These are phyloP conservation scores for Caenorhabditis macrosperma DNA, from an alignment of 2,888 invertebrate genomes.

Conservation along the genomic window DNA sequence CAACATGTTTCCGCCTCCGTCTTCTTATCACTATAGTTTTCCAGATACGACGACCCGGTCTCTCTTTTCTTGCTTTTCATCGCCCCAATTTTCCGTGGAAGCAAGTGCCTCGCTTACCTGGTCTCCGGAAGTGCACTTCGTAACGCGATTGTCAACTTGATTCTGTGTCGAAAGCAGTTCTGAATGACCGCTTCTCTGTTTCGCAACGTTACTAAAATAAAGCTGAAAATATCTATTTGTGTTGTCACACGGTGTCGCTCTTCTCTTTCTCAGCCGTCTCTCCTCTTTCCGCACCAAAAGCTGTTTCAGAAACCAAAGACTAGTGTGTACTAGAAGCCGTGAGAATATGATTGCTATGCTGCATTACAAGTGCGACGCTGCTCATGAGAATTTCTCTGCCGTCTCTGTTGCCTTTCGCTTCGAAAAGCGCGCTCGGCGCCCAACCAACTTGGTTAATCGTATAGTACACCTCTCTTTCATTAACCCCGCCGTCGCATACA, in stretches of 20 bases:
- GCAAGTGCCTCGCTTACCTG: slow-evolving; percentile 59
- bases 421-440: slow-evolving; percentile 25
- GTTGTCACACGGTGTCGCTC: slow-evolving; percentile 40
- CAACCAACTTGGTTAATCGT: slow-evolving; percentile 32
- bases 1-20: slow-evolving; percentile 14
- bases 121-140: slow-evolving; percentile 61
- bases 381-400: slow-evolving; percentile 43
- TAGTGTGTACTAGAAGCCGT: slow-evolving; percentile 53
- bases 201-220: slow-evolving; percentile 35
- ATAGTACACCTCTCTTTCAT: slow-evolving; percentile 42
- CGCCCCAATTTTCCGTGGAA: slow-evolving; percentile 60
- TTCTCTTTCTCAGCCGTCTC: slow-evolving; percentile 16
- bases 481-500: slow-evolving; percentile 14
- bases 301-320: slow-evolving; percentile 52
- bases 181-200: slow-evolving; percentile 13
- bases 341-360: slow-evolving; percentile 53
- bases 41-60: slow-evolving; percentile 44
- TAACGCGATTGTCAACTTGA: slow-evolving; percentile 49
- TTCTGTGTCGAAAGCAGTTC: slow-evolving; percentile 41
- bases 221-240: slow-evolving; percentile 39
- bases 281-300: slow-evolving; percentile 13
- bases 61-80: slow-evolving; percentile 53
- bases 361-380: slow-evolving; percentile 47
- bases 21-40: slow-evolving; percentile 41
- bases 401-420: slow-evolving; percentile 25